phyloP scores from a whole-genome alignment of 2,113 vertebrate species.

The Athene cunicularia region DNA sequence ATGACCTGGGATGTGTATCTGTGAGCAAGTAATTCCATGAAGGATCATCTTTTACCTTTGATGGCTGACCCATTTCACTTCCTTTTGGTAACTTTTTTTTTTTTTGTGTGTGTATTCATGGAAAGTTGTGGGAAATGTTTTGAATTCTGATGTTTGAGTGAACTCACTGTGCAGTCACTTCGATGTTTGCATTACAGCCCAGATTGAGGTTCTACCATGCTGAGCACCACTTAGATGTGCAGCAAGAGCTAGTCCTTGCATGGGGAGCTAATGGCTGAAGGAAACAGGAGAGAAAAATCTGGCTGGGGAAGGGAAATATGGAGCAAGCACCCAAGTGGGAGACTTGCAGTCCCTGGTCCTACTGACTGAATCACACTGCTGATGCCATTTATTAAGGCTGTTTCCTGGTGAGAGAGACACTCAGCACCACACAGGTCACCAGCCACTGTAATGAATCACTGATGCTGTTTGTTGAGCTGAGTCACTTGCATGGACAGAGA shows the following conservation, averaged over 20 bases:
- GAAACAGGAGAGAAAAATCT: not conserved
- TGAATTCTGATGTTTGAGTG: not conserved
- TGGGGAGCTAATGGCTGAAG: not conserved
- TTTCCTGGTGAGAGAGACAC: not conserved
- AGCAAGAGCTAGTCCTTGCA: not conserved
- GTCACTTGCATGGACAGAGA: not conserved
- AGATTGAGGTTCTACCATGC: not conserved
- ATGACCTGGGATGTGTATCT: not conserved
- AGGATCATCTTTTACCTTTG: not conserved
- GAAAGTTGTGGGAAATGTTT: not conserved
- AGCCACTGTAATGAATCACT: not conserved
- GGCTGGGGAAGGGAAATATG: not conserved
- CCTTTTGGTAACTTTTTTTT: not conserved
- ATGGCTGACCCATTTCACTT: not conserved
- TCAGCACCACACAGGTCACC: not conserved
- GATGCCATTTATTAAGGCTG: conserved; percentile 3
- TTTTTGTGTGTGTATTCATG: not conserved
- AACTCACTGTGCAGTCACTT: not conserved
- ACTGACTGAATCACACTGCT: not conserved
- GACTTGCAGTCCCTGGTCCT: not conserved
- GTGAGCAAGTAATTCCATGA: not conserved
- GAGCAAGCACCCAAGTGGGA: not conserved
- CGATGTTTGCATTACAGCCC: not conserved
- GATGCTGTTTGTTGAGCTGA: not conserved
- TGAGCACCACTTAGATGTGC: not conserved